A percentile compares a stretch with the other conserved stretches of the same genome.
phyloP scores from a whole-genome alignment of 2,113 vertebrate genomes.

The Bubalus kerabau region DNA sequence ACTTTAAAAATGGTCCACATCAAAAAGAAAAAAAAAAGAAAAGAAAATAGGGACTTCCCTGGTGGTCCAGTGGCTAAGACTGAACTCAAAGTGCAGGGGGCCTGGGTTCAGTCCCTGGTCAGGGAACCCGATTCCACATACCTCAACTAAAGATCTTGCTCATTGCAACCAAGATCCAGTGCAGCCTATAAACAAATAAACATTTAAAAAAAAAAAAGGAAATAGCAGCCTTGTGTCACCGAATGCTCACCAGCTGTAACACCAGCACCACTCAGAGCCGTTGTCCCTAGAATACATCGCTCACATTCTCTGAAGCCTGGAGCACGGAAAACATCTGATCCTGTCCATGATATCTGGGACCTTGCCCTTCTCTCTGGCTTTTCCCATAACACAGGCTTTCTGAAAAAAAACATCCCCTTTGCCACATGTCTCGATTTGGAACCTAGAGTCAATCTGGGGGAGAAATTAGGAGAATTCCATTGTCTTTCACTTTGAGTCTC shows the following conservation, averaged over 20 bases:
- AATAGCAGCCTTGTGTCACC: background rate
- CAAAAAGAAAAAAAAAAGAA: background rate
- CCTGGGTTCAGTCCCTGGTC: background rate
- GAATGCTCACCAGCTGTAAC: background rate
- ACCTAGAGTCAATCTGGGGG: background rate
- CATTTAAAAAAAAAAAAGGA: background rate
- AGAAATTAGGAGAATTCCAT: background rate
- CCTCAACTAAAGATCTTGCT: background rate
- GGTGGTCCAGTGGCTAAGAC: background rate
- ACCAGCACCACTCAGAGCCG: rapidly evolving
- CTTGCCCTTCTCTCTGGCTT: background rate
- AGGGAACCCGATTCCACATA: background rate
- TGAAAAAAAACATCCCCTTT: background rate
- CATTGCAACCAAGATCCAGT: background rate
- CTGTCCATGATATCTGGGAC: background rate
- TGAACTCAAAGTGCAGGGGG: background rate
- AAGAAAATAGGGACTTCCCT: background rate
- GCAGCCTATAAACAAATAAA: background rate
- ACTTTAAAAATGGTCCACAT: background rate
- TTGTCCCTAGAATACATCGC: background rate
- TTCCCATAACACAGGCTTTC: background rate
- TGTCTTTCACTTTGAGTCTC: background rate
- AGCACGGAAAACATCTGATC: background rate
- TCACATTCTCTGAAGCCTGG: background rate
- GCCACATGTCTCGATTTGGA: background rate